Evolutionary conservation across 1,140 invertebrate species (phyloP).

Genomic region (Rhyacophila brunnea): DNA sequence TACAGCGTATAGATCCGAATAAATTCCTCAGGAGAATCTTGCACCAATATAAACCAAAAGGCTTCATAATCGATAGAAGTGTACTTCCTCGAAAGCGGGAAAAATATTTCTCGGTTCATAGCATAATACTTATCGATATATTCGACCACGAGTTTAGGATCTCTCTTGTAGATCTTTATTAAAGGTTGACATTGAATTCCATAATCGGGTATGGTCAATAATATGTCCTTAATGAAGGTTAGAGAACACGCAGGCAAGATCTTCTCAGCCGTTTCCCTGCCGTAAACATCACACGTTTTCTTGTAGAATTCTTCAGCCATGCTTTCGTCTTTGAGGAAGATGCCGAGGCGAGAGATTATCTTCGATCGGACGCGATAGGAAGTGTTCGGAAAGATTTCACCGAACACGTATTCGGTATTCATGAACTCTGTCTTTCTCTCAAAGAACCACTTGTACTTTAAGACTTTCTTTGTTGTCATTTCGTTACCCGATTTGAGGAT

Average conservation of each 20-base stretch:
- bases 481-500: slow-evolving; percentile 23
- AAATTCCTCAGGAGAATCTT: slow-evolving; percentile 13
- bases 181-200: slow-evolving; percentile 5
- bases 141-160: slow-evolving; percentile 11
- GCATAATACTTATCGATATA: slow-evolving; percentile 15
- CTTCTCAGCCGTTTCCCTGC: slow-evolving; percentile 15
- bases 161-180: slow-evolving; percentile 16
- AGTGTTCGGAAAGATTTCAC: slow-evolving; percentile 19
- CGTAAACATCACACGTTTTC: slow-evolving; percentile 3
- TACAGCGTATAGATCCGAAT: slow-evolving; percentile 1
- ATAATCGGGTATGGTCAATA: background rate
- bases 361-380: slow-evolving; percentile 10
- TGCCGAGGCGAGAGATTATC: slow-evolving; percentile 14
- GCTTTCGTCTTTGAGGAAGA: slow-evolving; percentile 8
- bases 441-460: slow-evolving; percentile 26
- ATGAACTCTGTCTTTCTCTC: slow-evolving; percentile 8
- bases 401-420: slow-evolving; percentile 24
- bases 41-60: background rate
- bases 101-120: background rate
- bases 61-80: background rate
- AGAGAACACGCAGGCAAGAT: slow-evolving; percentile 17
- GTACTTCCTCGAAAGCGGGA: background rate
- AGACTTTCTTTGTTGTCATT: slow-evolving; percentile 7
- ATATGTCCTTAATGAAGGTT: slow-evolving; percentile 8
- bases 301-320: slow-evolving; percentile 18